A percentile compares a stretch with the other conserved stretches of the same genome.
Evolutionary conservation across 2,797 vertebrate species (phyloP).

Genomic region (Bovichtus diacanthus): DNA sequence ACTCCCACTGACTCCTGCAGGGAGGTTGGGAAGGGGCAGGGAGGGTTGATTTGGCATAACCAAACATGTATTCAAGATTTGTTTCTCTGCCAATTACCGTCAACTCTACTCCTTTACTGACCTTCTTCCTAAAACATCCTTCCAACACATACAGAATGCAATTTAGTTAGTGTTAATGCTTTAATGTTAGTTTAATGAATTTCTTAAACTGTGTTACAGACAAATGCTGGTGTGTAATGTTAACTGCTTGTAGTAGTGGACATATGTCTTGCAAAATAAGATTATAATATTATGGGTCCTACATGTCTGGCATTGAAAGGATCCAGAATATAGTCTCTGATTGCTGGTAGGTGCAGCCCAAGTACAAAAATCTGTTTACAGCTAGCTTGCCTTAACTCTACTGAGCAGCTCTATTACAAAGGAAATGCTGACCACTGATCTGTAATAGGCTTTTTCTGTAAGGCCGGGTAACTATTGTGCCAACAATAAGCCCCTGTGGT

Average conservation of each 20-base stretch:
- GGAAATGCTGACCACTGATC: conserved; percentile 48
- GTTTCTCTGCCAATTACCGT: conserved; percentile 2
- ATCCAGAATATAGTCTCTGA: background rate
- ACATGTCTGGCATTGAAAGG: background rate
- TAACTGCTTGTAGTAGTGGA: background rate
- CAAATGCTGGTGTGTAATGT: background rate
- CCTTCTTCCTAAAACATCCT: background rate
- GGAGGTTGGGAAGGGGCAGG: background rate
- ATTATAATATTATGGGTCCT: background rate
- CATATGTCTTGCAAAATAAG: background rate
- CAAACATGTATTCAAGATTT: conserved; percentile 6
- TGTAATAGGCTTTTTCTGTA: conserved; percentile 32
- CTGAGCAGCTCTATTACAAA: conserved; percentile 49
- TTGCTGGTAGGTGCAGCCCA: background rate
- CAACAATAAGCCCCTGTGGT: conserved; percentile 20
- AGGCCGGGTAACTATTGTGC: conserved; percentile 13
- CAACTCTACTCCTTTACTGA: background rate
- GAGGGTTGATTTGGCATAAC: conserved; percentile 17
- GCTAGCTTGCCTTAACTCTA: conserved; percentile 10
- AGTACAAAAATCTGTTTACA: conserved; percentile 10
- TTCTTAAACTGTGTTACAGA: background rate
- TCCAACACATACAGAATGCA: background rate
- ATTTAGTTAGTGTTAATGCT: background rate
- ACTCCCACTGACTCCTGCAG: conserved; percentile 82
- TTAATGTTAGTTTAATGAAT: background rate